phyloP scores from a whole-genome alignment of 2,113 vertebrate genomes.

The Nanorana parkeri region DNA sequence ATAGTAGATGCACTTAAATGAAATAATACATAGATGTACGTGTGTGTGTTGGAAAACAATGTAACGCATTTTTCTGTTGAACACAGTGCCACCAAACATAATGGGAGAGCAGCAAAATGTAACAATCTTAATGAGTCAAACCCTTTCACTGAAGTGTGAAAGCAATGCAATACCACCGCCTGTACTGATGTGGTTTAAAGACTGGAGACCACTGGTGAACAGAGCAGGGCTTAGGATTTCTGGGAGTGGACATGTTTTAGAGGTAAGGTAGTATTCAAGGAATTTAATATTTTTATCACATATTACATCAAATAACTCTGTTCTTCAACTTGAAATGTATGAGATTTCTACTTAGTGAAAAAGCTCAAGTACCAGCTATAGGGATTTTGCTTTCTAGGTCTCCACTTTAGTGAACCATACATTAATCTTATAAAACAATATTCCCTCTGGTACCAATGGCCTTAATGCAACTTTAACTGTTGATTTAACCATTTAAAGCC shows the following conservation, averaged over 20 bases:
- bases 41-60: too few species aligned
- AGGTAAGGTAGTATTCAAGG: constrained; percentile 71
- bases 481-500: too few species aligned
- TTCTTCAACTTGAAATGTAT: background rate
- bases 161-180: constrained; percentile 87
- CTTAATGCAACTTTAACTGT: too few species aligned
- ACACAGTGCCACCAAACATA: constrained; percentile 91
- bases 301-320: too few species aligned
- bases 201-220: constrained; percentile 82
- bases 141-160: constrained; percentile 82
- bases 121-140: constrained; percentile 78
- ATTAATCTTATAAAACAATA: too few species aligned
- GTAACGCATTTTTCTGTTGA: background rate
- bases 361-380: background rate
- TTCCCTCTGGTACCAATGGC: too few species aligned
- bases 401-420: too few species aligned
- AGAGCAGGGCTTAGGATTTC: constrained; percentile 83
- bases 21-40: too few species aligned
- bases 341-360: background rate
- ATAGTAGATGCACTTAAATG: too few species aligned
- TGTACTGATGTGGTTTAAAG: constrained; percentile 84
- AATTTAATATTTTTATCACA: background rate
- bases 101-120: constrained; percentile 91
- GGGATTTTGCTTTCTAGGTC: too few species aligned
- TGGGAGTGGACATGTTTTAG: constrained; percentile 80